These are phyloP conservation scores for Protophormia terraenovae DNA, from an alignment of 2,888 invertebrate species.

Conservation along the genomic window DNA sequence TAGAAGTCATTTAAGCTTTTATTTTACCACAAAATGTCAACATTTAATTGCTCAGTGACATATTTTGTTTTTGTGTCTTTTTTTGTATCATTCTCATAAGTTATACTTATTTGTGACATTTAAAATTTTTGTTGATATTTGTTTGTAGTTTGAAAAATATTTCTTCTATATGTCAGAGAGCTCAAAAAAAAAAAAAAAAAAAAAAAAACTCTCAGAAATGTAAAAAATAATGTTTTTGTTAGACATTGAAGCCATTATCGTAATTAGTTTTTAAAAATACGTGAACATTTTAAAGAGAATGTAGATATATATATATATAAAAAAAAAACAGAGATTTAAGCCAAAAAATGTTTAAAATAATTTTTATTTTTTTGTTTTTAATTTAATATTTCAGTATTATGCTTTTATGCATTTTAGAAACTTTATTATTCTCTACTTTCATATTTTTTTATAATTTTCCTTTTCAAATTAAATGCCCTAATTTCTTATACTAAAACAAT, in stretches of 20 bases:
- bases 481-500: not conserved
- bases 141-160: not conserved
- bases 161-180: not conserved
- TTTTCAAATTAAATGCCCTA: not conserved
- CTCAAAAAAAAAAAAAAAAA: too few relatives aligned
- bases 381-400: too few relatives aligned
- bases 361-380: too few relatives aligned
- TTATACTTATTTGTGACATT: not conserved
- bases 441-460: too few relatives aligned
- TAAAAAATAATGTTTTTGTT: not conserved
- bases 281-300: not conserved
- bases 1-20: not conserved
- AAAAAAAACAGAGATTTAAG: too few relatives aligned
- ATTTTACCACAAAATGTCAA: not conserved
- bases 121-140: not conserved
- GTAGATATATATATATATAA: too few relatives aligned
- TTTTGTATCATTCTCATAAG: not conserved
- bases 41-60: slow-evolving; percentile 35
- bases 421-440: too few relatives aligned
- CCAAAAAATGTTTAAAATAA: too few relatives aligned
- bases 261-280: slow-evolving; percentile 13
- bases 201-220: too few relatives aligned
- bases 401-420: too few relatives aligned
- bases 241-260: not conserved
- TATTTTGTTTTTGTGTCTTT: not conserved